These are phyloP conservation scores for Zygaena filipendulae DNA, from an alignment of 2,888 invertebrate species.

Conservation along the genomic window DNA sequence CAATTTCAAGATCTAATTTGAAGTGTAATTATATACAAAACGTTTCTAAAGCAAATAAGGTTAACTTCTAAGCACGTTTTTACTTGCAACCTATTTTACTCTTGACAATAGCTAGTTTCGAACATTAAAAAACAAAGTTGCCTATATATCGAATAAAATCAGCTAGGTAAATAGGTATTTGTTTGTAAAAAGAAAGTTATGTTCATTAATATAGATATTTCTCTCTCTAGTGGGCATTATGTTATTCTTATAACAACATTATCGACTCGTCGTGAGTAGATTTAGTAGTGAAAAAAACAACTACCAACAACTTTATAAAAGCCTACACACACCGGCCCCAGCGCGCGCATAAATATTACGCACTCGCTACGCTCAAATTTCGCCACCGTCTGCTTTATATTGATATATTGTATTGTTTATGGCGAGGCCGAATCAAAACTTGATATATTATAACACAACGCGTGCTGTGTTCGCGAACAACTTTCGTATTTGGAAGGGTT, in stretches of 20 bases:
- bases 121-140: too few species aligned
- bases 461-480: conserved; percentile 58
- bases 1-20: too few species aligned
- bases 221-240: conserved; percentile 8
- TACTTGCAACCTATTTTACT: too few species aligned
- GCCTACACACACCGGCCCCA: conserved; percentile 22
- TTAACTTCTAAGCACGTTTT: too few species aligned
- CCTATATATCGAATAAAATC: too few species aligned
- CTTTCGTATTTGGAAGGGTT: conserved; percentile 64
- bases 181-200: too few species aligned
- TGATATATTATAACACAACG: conserved; percentile 63
- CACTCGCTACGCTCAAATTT: conserved; percentile 65
- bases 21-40: too few species aligned
- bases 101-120: too few species aligned
- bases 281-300: conserved; percentile 20
- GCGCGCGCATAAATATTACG: conserved; percentile 55
- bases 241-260: conserved; percentile 16
- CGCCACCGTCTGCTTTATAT: conserved; percentile 68
- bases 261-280: conserved; percentile 17
- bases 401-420: conserved; percentile 70
- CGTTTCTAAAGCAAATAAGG: too few species aligned
- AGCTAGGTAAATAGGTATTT: too few species aligned
- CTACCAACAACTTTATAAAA: conserved; percentile 24
- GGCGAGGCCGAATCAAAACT: conserved; percentile 67
- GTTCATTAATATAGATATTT: too few species aligned